These are phyloP conservation scores for Drosophila tropicalis DNA, from an alignment of 1,140 invertebrate genomes.

Conservation along the genomic window DNA sequence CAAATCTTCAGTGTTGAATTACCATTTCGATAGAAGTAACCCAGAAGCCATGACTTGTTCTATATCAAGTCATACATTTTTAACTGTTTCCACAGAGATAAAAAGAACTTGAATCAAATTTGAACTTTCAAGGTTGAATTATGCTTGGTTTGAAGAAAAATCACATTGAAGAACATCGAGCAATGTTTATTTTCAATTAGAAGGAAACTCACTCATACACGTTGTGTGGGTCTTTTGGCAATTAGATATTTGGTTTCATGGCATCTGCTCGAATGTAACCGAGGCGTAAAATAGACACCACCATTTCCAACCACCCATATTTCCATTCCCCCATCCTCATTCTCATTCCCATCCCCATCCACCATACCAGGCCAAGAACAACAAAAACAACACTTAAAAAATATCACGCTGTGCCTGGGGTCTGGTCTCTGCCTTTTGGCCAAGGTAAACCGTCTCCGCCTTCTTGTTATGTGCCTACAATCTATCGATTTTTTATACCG, in stretches of 20 bases:
- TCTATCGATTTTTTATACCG: slow-evolving; percentile 69
- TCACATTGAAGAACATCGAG: slow-evolving; percentile 32
- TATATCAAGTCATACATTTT: no score
- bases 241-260: slow-evolving; percentile 70
- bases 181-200: slow-evolving; percentile 78
- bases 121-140: slow-evolving; percentile 29
- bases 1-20: no score
- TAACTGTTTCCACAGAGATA: no score
- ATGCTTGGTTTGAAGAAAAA: background rate
- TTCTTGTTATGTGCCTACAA: slow-evolving; percentile 61
- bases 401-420: slow-evolving; percentile 68
- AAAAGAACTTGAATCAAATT: background rate
- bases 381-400: slow-evolving; percentile 69
- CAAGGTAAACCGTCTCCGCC: slow-evolving; percentile 62
- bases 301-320: slow-evolving; percentile 30
- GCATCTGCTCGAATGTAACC: slow-evolving; percentile 69
- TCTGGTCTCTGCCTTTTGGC: slow-evolving; percentile 43
- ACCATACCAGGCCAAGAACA: slow-evolving; percentile 26
- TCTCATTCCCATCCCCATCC: slow-evolving; percentile 31
- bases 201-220: slow-evolving; percentile 52
- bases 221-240: slow-evolving; percentile 65
- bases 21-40: no score
- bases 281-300: slow-evolving; percentile 68
- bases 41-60: no score
- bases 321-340: slow-evolving; percentile 28